These are phyloP conservation scores for Corythornis cristatus DNA, from an alignment of 2,113 vertebrate species.

Conservation along the genomic window DNA sequence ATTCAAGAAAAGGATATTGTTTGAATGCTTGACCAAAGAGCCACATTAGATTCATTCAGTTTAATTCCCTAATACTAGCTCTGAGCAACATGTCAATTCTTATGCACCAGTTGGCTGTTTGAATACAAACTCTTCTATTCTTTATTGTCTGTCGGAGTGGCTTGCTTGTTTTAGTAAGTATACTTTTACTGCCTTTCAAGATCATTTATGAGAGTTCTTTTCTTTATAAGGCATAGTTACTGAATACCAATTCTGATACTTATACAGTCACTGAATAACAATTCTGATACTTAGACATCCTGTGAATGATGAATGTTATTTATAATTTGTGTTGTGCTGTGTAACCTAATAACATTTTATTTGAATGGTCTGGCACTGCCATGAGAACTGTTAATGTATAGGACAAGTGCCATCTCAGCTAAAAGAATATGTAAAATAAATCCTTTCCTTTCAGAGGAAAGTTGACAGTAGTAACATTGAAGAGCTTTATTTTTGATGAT, in stretches of 20 bases:
- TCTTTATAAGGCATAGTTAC: neutral
- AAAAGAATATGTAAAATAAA: neutral
- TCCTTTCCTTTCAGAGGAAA: neutral
- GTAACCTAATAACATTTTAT: neutral
- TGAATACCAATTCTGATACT: neutral
- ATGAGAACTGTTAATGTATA: neutral
- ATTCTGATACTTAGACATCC: neutral
- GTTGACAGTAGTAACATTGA: neutral
- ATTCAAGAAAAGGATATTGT: neutral
- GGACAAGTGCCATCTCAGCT: neutral
- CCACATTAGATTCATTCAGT: slow-evolving; percentile 4
- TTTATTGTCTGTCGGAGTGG: neutral
- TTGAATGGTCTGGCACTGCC: neutral
- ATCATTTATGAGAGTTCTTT: neutral
- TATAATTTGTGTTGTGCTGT: neutral
- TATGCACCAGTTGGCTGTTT: neutral
- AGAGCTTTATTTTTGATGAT: neutral
- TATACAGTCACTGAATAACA: neutral
- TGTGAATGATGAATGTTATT: neutral
- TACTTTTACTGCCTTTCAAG: neutral
- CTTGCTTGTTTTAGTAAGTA: neutral
- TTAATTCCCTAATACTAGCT: neutral
- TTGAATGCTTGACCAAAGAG: slow-evolving; percentile 34
- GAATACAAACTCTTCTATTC: neutral
- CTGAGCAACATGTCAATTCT: neutral